Conservation (phyloP, 2,888 invertebrate genomes). For the Rhingia rostrata region DNA sequence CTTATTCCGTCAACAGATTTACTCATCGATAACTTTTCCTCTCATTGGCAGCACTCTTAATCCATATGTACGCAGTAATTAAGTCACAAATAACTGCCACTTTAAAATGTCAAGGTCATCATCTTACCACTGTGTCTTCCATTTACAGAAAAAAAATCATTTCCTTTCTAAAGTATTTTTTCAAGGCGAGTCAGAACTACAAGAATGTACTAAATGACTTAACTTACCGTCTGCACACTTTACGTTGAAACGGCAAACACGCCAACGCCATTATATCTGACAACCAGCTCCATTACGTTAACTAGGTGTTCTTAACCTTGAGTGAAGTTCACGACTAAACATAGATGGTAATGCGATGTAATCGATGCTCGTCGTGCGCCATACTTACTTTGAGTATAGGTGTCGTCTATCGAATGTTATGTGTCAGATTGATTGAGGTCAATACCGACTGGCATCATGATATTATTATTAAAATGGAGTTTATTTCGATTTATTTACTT, state of each 20-base stretch:
- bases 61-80: no score
- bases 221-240: neutral
- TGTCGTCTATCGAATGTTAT: neutral
- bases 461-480: neutral
- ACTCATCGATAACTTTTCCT: no score
- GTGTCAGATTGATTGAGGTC: conserved; percentile 6
- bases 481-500: conserved; percentile 9
- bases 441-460: neutral
- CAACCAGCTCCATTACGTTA: conserved; percentile 30
- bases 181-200: no score
- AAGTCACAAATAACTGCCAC: no score
- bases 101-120: no score
- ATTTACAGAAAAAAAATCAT: no score
- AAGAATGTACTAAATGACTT: neutral
- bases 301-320: conserved; percentile 57
- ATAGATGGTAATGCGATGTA: conserved; percentile 42
- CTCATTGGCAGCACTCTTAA: no score
- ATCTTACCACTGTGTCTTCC: no score
- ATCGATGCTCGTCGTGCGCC: conserved; percentile 14
- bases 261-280: no score
- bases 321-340: conserved; percentile 52
- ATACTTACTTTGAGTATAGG: neutral
- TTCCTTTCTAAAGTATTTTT: no score
- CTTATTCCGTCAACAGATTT: no score
- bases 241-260: neutral